Percentiles rank a stretch among this genome's conserved stretches.
These are phyloP conservation scores for Halotydeus destructor DNA, from an alignment of 1,140 invertebrate species.

Conservation along the genomic window DNA sequence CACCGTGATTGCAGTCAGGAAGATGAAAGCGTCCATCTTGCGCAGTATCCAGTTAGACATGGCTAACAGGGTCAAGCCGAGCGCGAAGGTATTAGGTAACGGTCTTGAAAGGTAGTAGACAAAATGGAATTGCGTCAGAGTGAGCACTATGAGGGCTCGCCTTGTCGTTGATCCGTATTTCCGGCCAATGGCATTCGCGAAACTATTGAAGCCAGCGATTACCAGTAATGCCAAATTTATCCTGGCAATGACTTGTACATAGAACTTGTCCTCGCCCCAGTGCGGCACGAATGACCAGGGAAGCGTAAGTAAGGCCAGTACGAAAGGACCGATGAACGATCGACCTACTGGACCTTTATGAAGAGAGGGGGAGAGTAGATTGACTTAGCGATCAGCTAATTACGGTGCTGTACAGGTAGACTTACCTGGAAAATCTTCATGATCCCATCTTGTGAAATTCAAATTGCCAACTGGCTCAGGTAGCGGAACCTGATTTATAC, in stretches of 20 bases:
- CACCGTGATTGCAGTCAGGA: conserved; percentile 12
- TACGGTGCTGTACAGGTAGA: too few relatives aligned
- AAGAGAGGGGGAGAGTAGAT: background rate
- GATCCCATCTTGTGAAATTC: conserved; percentile 53
- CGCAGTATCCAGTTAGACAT: conserved; percentile 19
- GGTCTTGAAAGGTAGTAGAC: conserved; percentile 86
- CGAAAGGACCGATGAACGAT: conserved; percentile 80
- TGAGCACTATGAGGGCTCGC: conserved; percentile 62
- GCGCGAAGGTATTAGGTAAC: conserved; percentile 84
- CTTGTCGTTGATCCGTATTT: conserved; percentile 53
- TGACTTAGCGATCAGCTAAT: too few relatives aligned
- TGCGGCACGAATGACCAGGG: conserved; percentile 1
- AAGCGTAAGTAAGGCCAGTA: conserved; percentile 34
- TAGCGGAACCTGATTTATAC: background rate
- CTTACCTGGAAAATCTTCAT: conserved; percentile 67
- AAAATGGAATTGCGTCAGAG: conserved; percentile 85
- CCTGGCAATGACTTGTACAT: conserved; percentile 8
- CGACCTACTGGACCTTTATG: conserved; percentile 71
- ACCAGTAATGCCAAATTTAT: conserved; percentile 44
- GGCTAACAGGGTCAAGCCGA: conserved; percentile 56
- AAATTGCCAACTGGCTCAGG: background rate
- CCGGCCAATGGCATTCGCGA: conserved; percentile 30
- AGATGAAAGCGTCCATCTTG: conserved; percentile 9
- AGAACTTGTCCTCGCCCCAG: conserved; percentile 9
- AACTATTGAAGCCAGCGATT: conserved; percentile 44